Evolutionary conservation across 1,140 invertebrate species (phyloP).

Genomic region (Drosophila suzukii): DNA sequence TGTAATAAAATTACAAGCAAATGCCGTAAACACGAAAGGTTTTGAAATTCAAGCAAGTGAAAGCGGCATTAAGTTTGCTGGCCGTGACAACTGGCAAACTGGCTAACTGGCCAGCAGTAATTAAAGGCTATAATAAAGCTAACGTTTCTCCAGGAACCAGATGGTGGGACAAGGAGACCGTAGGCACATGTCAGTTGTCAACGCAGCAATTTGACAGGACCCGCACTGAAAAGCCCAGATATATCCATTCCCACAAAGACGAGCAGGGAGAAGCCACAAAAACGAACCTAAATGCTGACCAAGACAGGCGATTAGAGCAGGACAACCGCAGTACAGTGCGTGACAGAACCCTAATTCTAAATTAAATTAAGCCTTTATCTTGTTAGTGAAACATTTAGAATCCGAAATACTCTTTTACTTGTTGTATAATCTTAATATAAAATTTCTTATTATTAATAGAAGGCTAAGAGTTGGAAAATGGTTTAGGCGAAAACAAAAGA

Average conservation of each 20-base stretch:
- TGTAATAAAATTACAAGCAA: conserved; percentile 74
- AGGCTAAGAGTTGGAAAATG: too few relatives aligned
- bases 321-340: conserved; percentile 4
- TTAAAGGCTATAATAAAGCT: conserved; percentile 73
- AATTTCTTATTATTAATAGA: too few relatives aligned
- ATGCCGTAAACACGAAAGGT: conserved; percentile 58
- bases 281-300: conserved; percentile 42
- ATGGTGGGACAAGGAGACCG: background rate
- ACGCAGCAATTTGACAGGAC: conserved; percentile 69
- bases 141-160: conserved; percentile 27
- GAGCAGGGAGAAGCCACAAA: conserved; percentile 34
- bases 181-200: conserved; percentile 72
- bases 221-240: conserved; percentile 24
- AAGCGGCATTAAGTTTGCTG: conserved; percentile 62
- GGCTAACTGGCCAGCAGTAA: conserved; percentile 63
- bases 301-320: conserved; percentile 20
- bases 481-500: background rate
- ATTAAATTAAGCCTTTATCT: too few relatives aligned
- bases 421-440: too few relatives aligned
- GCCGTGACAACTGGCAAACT: conserved; percentile 51
- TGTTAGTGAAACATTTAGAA: background rate
- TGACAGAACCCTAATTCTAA: background rate
- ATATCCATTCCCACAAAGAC: conserved; percentile 23
- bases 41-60: conserved; percentile 71
- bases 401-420: too few relatives aligned